Conservation (phyloP, 2,888 invertebrate species). For the Copidosoma aretas region DNA sequence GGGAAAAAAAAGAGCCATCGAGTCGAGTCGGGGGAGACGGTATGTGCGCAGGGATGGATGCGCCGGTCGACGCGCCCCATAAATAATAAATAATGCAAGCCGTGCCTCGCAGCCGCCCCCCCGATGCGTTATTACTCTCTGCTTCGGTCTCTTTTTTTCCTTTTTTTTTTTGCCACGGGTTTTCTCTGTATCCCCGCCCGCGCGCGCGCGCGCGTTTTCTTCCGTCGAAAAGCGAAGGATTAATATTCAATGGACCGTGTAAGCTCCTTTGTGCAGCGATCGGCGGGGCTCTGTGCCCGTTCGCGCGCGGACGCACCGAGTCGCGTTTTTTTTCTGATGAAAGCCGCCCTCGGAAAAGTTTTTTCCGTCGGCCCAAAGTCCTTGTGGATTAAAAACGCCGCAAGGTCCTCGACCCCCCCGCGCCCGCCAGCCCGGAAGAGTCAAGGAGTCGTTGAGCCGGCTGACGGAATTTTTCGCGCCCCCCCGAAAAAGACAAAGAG, state of each 20-base stretch:
- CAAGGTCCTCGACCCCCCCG: too few species aligned
- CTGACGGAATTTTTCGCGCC: conserved; percentile 16
- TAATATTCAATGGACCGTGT: too few species aligned
- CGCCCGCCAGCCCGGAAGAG: not conserved
- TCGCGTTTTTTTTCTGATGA: too few species aligned
- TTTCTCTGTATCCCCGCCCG: not conserved
- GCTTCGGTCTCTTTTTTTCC: not conserved
- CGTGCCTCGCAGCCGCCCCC: not conserved
- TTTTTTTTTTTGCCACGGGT: not conserved
- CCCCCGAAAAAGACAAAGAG: not conserved
- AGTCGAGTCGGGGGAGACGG: too few species aligned
- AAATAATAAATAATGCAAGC: conserved; percentile 23
- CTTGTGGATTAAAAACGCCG: too few species aligned
- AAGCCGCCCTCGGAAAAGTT: too few species aligned
- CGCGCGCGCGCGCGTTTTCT: not conserved
- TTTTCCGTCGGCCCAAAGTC: not conserved
- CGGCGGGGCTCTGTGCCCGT: too few species aligned
- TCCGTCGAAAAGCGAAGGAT: too few species aligned
- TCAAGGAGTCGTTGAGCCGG: conserved; percentile 22
- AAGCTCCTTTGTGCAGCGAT: too few species aligned
- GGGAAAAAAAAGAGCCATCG: too few species aligned
- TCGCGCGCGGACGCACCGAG: too few species aligned
- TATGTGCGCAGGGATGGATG: not conserved
- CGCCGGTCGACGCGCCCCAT: conserved; percentile 12
- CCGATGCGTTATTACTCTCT: conserved; percentile 9